Percentiles rank a stretch among this genome's conserved stretches.
Conservation (phyloP, 1,140 invertebrate genomes). For the Thaumetopoea pityocampa region DNA sequence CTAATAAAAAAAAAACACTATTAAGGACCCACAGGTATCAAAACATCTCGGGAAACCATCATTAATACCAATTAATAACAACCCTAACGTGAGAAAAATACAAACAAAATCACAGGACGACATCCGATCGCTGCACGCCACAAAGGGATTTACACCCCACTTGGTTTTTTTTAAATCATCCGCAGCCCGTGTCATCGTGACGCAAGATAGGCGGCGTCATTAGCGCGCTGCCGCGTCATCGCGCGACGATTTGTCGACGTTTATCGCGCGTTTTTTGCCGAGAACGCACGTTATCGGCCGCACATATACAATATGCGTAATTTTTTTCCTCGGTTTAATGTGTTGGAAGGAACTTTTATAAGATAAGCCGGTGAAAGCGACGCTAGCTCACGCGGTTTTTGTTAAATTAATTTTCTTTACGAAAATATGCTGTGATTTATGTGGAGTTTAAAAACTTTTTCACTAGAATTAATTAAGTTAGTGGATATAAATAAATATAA, state of each 20-base stretch:
- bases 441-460: slow-evolving; percentile 2
- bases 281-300: slow-evolving; percentile 42
- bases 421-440: slow-evolving; percentile 18
- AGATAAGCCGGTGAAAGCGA: slow-evolving; percentile 61
- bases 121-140: slow-evolving; percentile 39
- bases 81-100: slow-evolving; percentile 61
- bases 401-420: slow-evolving; percentile 25
- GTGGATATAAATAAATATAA: too few species aligned
- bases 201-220: slow-evolving; percentile 57
- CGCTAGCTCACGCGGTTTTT: slow-evolving; percentile 40
- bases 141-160: slow-evolving; percentile 39
- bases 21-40: too few species aligned
- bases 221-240: slow-evolving; percentile 58
- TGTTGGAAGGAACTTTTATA: slow-evolving; percentile 58
- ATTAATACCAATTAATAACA: slow-evolving; percentile 69
- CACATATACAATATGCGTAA: slow-evolving; percentile 65
- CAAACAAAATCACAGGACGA: slow-evolving; percentile 53
- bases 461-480: not conserved
- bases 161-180: slow-evolving; percentile 15
- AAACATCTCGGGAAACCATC: slow-evolving; percentile 38
- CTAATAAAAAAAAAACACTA: too few species aligned
- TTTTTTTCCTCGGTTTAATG: slow-evolving; percentile 58
- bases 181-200: slow-evolving; percentile 30
- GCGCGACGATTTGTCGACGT: slow-evolving; percentile 65
- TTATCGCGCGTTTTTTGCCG: slow-evolving; percentile 59